Base-by-base conservation (phyloP, 2,113 vertebrate genomes). In the Pimephales promelas region DNA sequence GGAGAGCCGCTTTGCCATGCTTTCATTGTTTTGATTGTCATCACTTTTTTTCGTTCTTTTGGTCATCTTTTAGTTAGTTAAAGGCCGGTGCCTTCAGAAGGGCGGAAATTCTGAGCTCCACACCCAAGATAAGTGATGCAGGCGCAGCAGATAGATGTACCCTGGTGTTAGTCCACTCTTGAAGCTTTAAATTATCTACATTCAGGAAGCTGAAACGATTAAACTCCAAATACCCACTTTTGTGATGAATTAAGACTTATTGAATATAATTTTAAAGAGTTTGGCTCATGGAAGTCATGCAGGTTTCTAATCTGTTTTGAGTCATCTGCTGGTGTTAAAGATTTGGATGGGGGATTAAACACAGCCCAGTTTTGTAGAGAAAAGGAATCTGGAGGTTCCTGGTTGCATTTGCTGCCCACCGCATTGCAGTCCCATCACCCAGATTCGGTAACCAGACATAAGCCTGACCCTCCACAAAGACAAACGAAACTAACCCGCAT, bases 91-190 rank as follows among this genome's bases (percentile, higher is more conserved):
- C 56, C 3, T 62, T 45, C 10, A 47, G 18, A 47, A 47, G 40
- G n/a, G 45, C 11, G 24, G 40, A 47, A 79, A 45, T n/a, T 56
- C 36, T 45, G 26, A 49, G 26, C 77, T 64, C 78, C 16, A 24
- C 87, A 86, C 90, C 91, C 90, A 89, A 91, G 92, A 92, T 93
- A 94, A 93, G 90, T 62, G 87, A 86, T 83, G 75, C 80, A 66
- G 26, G 3, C 43, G 26, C 26, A 54, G 18, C 77, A 81, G 90
- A 91, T 92, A 90, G 86, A 88, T 34, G 52, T 54, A 18, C 52
- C 18, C 52, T 54, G 7, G 52, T 54, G 6, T 54, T 54, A 3
- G 57, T 45, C 62, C 40, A 54, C 4, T 24, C 34, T 34, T 54
- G 28, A 49, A 43, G 24, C 18, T 80, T 52, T 49, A 31, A 24